Evolutionary conservation across 1,140 invertebrate genomes (phyloP).

Genomic region (Drosophila ficusphila): DNA sequence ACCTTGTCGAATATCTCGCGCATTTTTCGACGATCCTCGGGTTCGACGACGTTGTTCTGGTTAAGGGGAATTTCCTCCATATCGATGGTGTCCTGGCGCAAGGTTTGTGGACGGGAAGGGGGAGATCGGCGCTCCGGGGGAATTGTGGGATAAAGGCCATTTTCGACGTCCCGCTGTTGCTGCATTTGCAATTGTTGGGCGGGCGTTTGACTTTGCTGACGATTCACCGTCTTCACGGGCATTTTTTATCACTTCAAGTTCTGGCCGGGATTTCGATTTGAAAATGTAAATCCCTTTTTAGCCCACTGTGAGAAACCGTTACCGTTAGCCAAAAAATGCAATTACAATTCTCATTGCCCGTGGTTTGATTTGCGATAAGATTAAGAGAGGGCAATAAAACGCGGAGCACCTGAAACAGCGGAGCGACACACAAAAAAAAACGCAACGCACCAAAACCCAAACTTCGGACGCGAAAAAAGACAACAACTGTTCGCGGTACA

Average conservation of each 20-base stretch:
- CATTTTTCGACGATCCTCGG: conserved; percentile 70
- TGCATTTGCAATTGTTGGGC: conserved; percentile 69
- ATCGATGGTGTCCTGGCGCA: conserved; percentile 77
- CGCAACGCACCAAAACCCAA: background rate
- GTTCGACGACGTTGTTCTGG: conserved; percentile 50
- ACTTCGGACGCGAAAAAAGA: no score
- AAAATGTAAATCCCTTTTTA: background rate
- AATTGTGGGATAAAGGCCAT: conserved; percentile 75
- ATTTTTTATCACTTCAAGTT: conserved; percentile 33
- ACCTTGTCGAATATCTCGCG: conserved; percentile 77
- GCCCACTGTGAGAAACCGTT: conserved; percentile 2
- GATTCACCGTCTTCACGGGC: conserved; percentile 61
- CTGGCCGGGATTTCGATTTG: background rate
- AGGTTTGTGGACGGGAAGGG: conserved; percentile 52
- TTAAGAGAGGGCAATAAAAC: conserved; percentile 55
- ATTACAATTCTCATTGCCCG: conserved; percentile 59
- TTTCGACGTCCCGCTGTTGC: conserved; percentile 72
- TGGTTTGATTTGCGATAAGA: conserved; percentile 58
- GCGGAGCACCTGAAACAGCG: conserved; percentile 11
- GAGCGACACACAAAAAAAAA: conserved; percentile 3
- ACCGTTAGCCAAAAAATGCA: conserved; percentile 35
- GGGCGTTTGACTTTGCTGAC: conserved; percentile 70
- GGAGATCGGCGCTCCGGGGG: conserved; percentile 61
- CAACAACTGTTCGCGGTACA: no score
- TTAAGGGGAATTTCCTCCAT: conserved; percentile 81